Base-by-base conservation (phyloP, 2,888 invertebrate genomes). In the Himalopsyche japonica region DNA sequence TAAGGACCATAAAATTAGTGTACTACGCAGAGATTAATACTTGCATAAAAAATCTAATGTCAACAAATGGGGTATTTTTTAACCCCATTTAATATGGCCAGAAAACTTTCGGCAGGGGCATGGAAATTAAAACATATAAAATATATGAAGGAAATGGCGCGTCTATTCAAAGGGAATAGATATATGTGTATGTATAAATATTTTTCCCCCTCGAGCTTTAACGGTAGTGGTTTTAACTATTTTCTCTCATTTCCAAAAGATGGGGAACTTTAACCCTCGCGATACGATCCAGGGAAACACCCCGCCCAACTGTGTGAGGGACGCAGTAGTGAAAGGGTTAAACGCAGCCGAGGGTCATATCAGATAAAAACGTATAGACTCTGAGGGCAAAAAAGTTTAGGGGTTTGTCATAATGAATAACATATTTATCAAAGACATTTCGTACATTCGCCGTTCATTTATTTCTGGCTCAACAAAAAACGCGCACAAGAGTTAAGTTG, bases 281-380 rank as follows among this genome's bases (percentile, higher is more conserved):
- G 12, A 30, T 70, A 1, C 3, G 30, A 4, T 34, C 48, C 43
- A 80, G 34, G 12, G 43, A 43, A 80, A 80, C 48, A 32, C 79
- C 8, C 37, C 27, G 20, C 47, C 79, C 37, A n/a, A 18, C 70
- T 43, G 10, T n/a, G 10, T 1, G n/a, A 27, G 43, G 48, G 77
- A 47, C 76, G 57, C 20, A 34, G 8, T 43, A 5, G 47, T 34
- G 84, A 76, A 77, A 85, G 82, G 86, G 86, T 86, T 86, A 84
- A 85, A 85, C 80, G 77, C 79, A 78, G 80, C 81, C 78, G 80
- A 82, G 86, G 86, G 86, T 86, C 86, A 85, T 79, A 83, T 82
- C 84, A 70, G 85, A 85, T 85, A 82, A 82, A 83, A 86, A 82
- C 81, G 76, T 76, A 80, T 76, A 83, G 37, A 85, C 80, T 81